These are phyloP conservation scores for Orius insidiosus DNA, from an alignment of 1,140 invertebrate species.

Conservation along the genomic window DNA sequence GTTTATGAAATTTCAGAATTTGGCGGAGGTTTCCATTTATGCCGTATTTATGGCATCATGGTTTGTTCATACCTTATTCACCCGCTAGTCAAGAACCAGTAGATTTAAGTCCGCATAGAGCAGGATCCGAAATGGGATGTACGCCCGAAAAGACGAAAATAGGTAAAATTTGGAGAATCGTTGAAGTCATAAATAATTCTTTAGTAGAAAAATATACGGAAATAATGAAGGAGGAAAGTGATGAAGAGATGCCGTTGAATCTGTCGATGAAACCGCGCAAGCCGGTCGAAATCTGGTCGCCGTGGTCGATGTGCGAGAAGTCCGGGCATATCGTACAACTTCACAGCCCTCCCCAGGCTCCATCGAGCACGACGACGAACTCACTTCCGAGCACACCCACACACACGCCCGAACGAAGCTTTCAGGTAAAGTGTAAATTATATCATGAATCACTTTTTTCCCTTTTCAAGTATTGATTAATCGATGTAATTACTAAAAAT, in stretches of 20 bases:
- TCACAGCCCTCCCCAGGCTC: conserved; percentile 11
- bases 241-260: conserved; percentile 58
- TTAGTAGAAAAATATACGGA: too few relatives aligned
- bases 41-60: conserved; percentile 6
- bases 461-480: not conserved
- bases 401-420: conserved; percentile 31
- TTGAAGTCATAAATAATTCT: too few relatives aligned
- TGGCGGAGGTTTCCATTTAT: not conserved
- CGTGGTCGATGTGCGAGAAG: conserved; percentile 60
- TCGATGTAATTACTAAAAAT: not conserved
- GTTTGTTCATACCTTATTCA: conserved; percentile 8
- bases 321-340: conserved; percentile 27
- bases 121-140: conserved; percentile 6
- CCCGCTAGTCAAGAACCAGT: conserved; percentile 9
- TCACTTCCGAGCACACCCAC: conserved; percentile 23
- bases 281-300: conserved; percentile 50
- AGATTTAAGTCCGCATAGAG: conserved; percentile 5
- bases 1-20: conserved; percentile 8
- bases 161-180: not conserved
- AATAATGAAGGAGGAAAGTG: conserved; percentile 19
- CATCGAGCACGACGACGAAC: conserved; percentile 22
- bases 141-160: conserved; percentile 5
- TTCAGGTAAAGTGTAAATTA: conserved; percentile 28
- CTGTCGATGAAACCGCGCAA: conserved; percentile 49
- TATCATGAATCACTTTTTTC: too few relatives aligned